Evolutionary conservation across 1,140 invertebrate genomes (phyloP), one percentile per base, ranked within the genome.

Genomic region (Macrocentrus cingulum): DNA sequence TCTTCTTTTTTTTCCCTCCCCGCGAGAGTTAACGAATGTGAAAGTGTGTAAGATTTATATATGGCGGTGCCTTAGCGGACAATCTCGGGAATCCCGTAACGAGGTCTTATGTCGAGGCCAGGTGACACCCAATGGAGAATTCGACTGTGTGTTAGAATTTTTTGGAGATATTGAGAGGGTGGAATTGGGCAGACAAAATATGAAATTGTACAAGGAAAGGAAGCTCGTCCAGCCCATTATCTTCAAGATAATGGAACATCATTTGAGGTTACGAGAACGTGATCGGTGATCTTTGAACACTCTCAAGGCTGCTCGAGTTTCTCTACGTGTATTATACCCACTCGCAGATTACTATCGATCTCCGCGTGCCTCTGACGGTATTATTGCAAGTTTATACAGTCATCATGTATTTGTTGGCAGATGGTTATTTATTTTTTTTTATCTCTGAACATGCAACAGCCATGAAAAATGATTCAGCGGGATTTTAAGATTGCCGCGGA

Each of bases 11-110:
- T n/a, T 29, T 36, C 36, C 34, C 23, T 39, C 44, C 32, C 42
- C 42, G 39, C 44, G 37, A n/a, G 15, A 41, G 23, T 42, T 48
- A 49, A 50, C 32, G 48, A 57, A 57, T 57, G 55, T 57, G 55
- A 57, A 57, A 57, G 55, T 57, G n/a, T n/a, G 45, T 13, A 48
- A 57, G 55, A 57, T 57, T 57, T 57, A 57, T 57, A 50, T 15
- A 23, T 11, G n/a, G 34, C 18, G 36, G 32, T 36, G 29, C 20
- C 2, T 29, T 36, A 36, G 49, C 16, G 32, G 32, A 51, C 49
- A 48, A 55, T 55, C 58, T 55, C 45, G 52, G 41, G 56, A 62
- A 62, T 62, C 56, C 56, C 32, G 60, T 62, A 62, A 62, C 60
- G 60, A 62, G 60, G 37, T 39, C 56, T 62, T 52, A 56, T 56